These are phyloP conservation scores for Euthynnus affinis DNA, from an alignment of 2,797 vertebrate species.

Conservation along the genomic window DNA sequence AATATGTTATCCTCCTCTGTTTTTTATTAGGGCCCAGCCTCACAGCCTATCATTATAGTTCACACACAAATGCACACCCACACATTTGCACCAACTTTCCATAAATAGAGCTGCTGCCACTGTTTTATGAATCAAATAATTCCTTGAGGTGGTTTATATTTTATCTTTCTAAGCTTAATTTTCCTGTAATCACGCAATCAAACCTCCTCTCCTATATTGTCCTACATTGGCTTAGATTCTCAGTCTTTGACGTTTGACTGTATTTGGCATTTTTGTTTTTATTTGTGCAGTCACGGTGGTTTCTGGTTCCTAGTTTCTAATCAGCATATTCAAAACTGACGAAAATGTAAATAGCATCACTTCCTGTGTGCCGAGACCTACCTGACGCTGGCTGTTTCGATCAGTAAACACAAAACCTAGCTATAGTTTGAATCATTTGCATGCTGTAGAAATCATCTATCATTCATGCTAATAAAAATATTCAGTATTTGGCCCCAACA, in stretches of 20 bases:
- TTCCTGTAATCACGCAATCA: background rate
- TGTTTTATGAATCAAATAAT: conserved; percentile 37
- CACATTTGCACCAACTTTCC: conserved; percentile 39
- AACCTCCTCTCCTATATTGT: background rate
- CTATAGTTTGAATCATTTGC: background rate
- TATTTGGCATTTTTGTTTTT: background rate
- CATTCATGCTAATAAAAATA: conserved; percentile 10
- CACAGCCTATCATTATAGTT: conserved; percentile 68
- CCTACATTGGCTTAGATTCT: background rate
- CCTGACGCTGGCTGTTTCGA: background rate
- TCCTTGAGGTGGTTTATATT: background rate
- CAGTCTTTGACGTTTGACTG: background rate
- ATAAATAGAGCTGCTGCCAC: conserved; percentile 40
- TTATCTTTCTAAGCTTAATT: conserved; percentile 1
- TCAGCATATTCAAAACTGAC: background rate
- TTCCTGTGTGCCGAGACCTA: background rate
- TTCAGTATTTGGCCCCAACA: conserved; percentile 21
- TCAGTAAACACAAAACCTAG: background rate
- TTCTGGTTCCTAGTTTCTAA: background rate
- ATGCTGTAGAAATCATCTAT: background rate
- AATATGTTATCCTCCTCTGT: conserved; percentile 47
- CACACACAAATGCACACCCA: conserved; percentile 40
- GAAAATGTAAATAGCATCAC: conserved; percentile 3
- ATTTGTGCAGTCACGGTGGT: background rate
- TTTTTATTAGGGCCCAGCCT: conserved; percentile 62